Conservation (phyloP, 2,113 vertebrate genomes). For the Emberiza fucata region DNA sequence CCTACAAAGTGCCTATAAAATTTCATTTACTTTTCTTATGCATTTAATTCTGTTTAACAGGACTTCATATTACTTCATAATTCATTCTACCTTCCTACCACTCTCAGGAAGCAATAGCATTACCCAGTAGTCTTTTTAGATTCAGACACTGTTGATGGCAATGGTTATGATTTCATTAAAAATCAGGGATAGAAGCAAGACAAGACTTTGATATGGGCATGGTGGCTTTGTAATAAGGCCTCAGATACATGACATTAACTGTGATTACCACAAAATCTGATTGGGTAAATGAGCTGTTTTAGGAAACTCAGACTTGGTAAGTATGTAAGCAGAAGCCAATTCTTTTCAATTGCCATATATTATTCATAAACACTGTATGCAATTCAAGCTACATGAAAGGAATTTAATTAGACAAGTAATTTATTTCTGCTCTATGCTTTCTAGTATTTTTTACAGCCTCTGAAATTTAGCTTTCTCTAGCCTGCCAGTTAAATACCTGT, state of each 20-base stretch:
- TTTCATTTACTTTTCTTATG: neutral
- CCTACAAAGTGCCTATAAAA: neutral
- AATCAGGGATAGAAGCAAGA: neutral
- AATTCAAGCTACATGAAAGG: neutral
- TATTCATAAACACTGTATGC: neutral
- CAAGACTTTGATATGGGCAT: neutral
- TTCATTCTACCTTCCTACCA: neutral
- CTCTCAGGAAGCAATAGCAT: neutral
- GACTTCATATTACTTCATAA: neutral
- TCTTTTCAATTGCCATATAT: conserved; percentile 1
- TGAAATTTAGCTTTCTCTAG: neutral
- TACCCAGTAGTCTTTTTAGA: neutral
- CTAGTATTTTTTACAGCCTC: neutral
- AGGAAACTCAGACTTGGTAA: neutral
- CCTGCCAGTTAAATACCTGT: neutral
- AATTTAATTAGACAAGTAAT: conserved; percentile 10
- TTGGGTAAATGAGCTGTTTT: neutral
- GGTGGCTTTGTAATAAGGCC: neutral
- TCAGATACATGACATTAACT: neutral
- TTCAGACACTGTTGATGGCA: neutral
- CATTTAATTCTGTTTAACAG: neutral
- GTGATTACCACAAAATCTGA: neutral
- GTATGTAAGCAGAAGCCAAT: neutral
- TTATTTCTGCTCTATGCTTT: neutral
- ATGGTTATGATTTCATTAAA: neutral